phyloP scores from a whole-genome alignment of 2,888 invertebrate genomes.

The Lasioglossum zephyrum region DNA sequence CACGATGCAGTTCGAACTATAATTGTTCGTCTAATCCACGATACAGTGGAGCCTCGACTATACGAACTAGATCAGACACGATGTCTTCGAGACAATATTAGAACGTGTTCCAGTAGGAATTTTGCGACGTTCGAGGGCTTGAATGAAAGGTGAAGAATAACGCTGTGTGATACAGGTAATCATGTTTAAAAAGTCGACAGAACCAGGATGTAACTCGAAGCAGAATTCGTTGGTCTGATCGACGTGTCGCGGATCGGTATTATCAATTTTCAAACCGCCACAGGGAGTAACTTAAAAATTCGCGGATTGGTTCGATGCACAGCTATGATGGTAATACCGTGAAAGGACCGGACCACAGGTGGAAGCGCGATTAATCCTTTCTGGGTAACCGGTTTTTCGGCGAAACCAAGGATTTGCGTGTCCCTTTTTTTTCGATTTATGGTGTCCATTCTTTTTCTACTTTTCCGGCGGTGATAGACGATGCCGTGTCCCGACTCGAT shows the following conservation, averaged over 20 bases:
- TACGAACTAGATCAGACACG: not conserved
- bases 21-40: not conserved
- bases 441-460: conserved; percentile 4
- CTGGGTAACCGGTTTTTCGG: conserved; percentile 42
- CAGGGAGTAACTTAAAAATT: not conserved
- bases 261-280: not conserved
- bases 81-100: not conserved
- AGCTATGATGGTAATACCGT: not conserved
- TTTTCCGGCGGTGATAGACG: not conserved
- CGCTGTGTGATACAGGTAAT: not conserved
- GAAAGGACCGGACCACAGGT: conserved; percentile 29
- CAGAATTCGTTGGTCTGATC: not conserved
- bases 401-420: conserved; percentile 45
- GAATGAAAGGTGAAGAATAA: not conserved
- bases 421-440: conserved; percentile 12
- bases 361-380: conserved; percentile 52
- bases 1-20: not conserved
- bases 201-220: not conserved
- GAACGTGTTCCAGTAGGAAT: not conserved
- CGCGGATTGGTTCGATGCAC: not conserved
- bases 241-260: not conserved
- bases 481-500: conserved; percentile 24
- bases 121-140: not conserved
- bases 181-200: not conserved
- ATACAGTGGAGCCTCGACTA: not conserved